Conservation (phyloP, 2,888 invertebrate species). For the Pollenia griseotomentosa region DNA sequence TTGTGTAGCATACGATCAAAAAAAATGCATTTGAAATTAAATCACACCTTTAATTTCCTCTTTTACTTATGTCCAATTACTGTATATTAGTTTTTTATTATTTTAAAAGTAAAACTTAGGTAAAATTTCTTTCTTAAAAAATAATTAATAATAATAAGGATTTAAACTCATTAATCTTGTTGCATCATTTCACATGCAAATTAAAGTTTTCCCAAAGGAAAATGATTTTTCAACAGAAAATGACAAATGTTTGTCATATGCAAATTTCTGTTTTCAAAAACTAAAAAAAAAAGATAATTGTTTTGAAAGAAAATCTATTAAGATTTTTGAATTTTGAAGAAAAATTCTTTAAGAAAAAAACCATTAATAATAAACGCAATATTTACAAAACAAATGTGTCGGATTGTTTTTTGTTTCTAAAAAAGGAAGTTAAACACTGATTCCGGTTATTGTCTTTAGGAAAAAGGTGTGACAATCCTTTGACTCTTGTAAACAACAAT, state of each 20-base stretch:
- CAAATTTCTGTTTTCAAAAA: slow-evolving; percentile 69
- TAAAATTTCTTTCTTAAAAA: neutral
- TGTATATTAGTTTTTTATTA: slow-evolving; percentile 36
- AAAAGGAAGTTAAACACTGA: slow-evolving; percentile 38
- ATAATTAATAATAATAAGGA: slow-evolving; percentile 1
- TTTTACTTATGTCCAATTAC: slow-evolving; percentile 43
- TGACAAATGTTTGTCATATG: slow-evolving; percentile 76
- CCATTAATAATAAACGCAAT: slow-evolving; percentile 84
- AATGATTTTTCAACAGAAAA: slow-evolving; percentile 77
- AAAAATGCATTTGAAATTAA: neutral
- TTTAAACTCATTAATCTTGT: slow-evolving; percentile 76
- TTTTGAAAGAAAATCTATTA: slow-evolving; percentile 56
- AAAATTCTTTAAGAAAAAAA: slow-evolving; percentile 55
- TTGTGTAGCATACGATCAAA: slow-evolving; percentile 9
- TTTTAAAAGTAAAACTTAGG: slow-evolving; percentile 14
- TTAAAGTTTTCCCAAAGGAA: slow-evolving; percentile 52
- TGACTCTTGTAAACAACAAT: slow-evolving; percentile 68
- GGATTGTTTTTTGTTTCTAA: slow-evolving; percentile 76
- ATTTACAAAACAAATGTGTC: slow-evolving; percentile 84
- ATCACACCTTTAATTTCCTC: slow-evolving; percentile 44
- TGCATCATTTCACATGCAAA: slow-evolving; percentile 69
- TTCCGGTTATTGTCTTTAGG: slow-evolving; percentile 19
- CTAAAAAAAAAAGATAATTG: neutral
- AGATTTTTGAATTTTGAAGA: slow-evolving; percentile 15
- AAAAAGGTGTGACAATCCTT: slow-evolving; percentile 78